These are phyloP conservation scores for Spatulosminthurus flaviceps DNA, from an alignment of 2,888 invertebrate species.

Conservation along the genomic window DNA sequence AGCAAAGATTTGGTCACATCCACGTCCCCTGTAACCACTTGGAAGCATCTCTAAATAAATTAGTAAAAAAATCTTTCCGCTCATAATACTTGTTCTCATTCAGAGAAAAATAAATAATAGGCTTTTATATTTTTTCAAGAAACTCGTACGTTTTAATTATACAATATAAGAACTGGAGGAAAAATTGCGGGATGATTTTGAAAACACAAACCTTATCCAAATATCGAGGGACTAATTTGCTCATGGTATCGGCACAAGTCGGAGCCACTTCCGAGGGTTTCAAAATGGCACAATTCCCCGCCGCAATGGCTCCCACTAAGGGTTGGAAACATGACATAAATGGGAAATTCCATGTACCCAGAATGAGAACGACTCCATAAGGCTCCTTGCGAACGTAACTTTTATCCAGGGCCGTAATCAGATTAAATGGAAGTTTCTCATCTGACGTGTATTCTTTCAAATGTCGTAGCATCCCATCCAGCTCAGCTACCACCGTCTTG, in stretches of 20 bases:
- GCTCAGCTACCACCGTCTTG: constrained; percentile 46
- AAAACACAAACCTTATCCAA: not conserved
- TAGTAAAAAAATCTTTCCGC: no score
- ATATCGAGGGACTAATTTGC: constrained; percentile 68
- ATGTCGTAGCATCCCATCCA: not conserved
- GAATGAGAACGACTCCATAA: constrained; percentile 45
- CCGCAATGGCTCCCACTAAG: constrained; percentile 67
- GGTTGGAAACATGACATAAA: constrained; percentile 66
- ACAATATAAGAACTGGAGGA: no score
- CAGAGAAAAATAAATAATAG: no score
- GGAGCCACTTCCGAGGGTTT: constrained; percentile 70
- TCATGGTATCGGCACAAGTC: constrained; percentile 66
- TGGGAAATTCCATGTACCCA: constrained; percentile 79
- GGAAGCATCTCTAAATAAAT: constrained; percentile 57
- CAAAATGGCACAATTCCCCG: constrained; percentile 69
- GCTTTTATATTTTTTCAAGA: no score
- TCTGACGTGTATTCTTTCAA: constrained; percentile 33
- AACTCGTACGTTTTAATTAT: no score
- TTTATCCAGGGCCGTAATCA: constrained; percentile 12
- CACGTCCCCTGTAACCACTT: constrained; percentile 70
- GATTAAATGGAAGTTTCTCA: constrained; percentile 42
- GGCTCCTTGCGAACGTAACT: constrained; percentile 44
- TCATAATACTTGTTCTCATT: no score
- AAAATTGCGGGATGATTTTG: not conserved
- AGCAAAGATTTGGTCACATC: constrained; percentile 69